A percentile compares a stretch with the other conserved stretches of the same genome.
Conservation (phyloP, 2,113 vertebrate genomes). For the Scalopus aquaticus region DNA sequence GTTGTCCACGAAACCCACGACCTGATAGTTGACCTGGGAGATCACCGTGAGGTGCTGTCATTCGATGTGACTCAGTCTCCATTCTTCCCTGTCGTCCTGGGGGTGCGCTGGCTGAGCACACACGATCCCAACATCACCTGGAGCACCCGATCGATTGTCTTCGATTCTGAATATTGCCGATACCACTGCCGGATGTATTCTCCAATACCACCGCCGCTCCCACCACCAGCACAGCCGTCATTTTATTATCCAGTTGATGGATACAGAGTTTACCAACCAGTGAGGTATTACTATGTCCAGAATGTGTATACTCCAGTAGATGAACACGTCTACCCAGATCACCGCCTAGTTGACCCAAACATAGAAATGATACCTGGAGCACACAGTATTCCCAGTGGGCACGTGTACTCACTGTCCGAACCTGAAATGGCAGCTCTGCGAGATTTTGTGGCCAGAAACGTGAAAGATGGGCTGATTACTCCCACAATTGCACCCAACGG, state of each 20-base stretch:
- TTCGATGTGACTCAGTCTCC: conserved; percentile 80
- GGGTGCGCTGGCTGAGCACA: conserved; percentile 76
- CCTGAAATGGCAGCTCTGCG: conserved; percentile 75
- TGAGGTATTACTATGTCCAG: conserved; percentile 75
- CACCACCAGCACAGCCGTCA: background rate
- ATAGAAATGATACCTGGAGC: conserved; percentile 76
- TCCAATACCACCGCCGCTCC: conserved; percentile 14
- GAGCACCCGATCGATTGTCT: conserved; percentile 72
- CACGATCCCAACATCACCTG: conserved; percentile 78
- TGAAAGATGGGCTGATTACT: conserved; percentile 75
- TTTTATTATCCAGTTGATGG: conserved; percentile 58
- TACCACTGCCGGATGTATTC: conserved; percentile 69
- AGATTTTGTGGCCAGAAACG: conserved; percentile 71
- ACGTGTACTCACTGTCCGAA: conserved; percentile 70
- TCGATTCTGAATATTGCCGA: conserved; percentile 76
- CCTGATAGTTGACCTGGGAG: conserved; percentile 74
- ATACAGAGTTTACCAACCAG: conserved; percentile 66
- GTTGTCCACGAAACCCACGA: conserved; percentile 67
- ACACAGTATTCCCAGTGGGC: conserved; percentile 74
- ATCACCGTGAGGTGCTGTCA: conserved; percentile 74
- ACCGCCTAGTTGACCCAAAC: conserved; percentile 57
- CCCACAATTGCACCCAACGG: conserved; percentile 63
- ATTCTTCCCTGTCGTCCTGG: conserved; percentile 74
- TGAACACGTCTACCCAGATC: conserved; percentile 67
- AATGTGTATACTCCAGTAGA: conserved; percentile 77